phyloP scores from a whole-genome alignment of 2,888 invertebrate genomes.

The Pristionchus fissidentatus region DNA sequence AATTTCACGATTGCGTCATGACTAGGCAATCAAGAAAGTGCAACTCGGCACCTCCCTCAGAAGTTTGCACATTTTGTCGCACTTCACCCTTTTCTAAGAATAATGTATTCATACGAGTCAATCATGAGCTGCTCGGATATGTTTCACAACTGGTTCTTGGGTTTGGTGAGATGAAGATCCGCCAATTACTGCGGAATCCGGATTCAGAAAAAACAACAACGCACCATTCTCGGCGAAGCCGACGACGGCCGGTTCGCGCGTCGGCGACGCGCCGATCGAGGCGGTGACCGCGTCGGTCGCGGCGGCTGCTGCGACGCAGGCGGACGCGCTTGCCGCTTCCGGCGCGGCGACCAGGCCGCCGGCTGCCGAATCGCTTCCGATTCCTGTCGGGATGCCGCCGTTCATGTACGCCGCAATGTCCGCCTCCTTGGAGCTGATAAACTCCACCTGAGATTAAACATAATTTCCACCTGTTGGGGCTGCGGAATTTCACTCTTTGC shows the following conservation, averaged over 20 bases:
- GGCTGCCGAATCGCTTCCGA: neutral
- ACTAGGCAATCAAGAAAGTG: no score
- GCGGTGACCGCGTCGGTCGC: neutral
- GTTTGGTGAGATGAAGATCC: no score
- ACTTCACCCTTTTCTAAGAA: no score
- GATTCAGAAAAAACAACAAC: neutral
- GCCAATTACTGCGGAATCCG: no score
- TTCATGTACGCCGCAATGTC: conserved; percentile 5
- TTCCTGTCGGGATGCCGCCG: neutral
- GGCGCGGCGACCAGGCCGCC: neutral
- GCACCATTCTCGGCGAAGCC: conserved; percentile 16
- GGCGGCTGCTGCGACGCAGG: neutral
- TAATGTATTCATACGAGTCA: no score
- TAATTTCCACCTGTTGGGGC: neutral
- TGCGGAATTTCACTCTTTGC: neutral
- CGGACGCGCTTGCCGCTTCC: neutral
- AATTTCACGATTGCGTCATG: neutral
- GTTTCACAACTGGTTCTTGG: neutral
- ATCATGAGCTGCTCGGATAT: no score
- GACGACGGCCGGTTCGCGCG: no score
- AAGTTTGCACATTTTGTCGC: no score
- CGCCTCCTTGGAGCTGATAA: neutral
- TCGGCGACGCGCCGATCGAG: neutral
- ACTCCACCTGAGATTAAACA: conserved; percentile 3
- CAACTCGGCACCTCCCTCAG: no score